These are phyloP conservation scores for Dromococcyx pavoninus DNA, from an alignment of 2,797 vertebrate species.

Conservation along the genomic window DNA sequence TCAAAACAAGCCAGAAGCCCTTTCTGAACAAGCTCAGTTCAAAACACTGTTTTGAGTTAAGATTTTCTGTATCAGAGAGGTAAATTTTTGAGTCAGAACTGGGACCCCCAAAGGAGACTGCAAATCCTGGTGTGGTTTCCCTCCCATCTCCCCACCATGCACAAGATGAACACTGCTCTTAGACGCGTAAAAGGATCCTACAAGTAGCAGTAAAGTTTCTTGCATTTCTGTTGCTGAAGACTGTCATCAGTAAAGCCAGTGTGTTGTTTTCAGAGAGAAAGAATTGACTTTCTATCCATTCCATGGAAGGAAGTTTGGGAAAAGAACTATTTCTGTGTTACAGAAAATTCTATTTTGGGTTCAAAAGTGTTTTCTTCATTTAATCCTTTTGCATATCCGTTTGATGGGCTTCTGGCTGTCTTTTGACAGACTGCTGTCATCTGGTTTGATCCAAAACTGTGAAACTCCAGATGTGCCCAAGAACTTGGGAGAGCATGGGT, in stretches of 20 bases:
- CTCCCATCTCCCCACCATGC: not conserved
- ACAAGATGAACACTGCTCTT: not conserved
- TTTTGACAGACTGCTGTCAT: slow-evolving; percentile 69
- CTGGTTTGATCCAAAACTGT: slow-evolving; percentile 62
- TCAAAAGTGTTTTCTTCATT: slow-evolving; percentile 52
- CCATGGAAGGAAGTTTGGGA: slow-evolving; percentile 37
- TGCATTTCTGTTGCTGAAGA: not conserved
- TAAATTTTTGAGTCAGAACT: not conserved
- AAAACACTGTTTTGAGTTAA: not conserved
- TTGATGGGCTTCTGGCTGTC: slow-evolving; percentile 62
- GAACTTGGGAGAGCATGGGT: slow-evolving; percentile 53
- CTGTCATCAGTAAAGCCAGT: slow-evolving; percentile 6
- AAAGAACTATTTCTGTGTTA: slow-evolving; percentile 49
- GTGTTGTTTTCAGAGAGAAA: slow-evolving; percentile 39
- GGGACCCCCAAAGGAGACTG: not conserved
- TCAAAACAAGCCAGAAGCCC: not conserved
- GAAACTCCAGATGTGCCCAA: slow-evolving; percentile 66
- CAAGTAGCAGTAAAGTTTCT: not conserved
- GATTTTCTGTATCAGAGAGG: not conserved
- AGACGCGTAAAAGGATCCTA: not conserved
- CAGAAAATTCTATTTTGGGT: slow-evolving; percentile 54
- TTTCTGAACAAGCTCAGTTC: not conserved
- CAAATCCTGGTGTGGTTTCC: not conserved
- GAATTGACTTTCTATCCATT: slow-evolving; percentile 47
- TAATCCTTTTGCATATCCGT: slow-evolving; percentile 52